Conservation (phyloP, 2,888 invertebrate genomes). For the Neuroscelio doddi region DNA sequence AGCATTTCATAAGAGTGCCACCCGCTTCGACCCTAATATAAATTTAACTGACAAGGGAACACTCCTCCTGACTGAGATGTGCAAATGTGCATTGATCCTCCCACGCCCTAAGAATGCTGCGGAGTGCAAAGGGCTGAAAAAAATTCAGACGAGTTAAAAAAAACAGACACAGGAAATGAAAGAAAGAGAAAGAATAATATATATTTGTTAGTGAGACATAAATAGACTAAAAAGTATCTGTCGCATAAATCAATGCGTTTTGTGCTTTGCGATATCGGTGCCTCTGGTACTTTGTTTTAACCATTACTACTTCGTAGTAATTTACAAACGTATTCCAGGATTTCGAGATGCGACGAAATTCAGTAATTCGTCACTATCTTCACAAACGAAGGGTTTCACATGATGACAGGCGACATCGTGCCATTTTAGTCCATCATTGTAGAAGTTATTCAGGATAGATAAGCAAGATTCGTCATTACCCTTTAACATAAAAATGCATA, state of each 20-base stretch:
- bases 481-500: slow-evolving; percentile 66
- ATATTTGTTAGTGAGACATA: slow-evolving; percentile 46
- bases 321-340: slow-evolving; percentile 86
- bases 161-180: no score
- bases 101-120: no score
- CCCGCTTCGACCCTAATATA: no score
- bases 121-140: no score
- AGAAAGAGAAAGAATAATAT: no score
- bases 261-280: slow-evolving; percentile 45
- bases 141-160: no score
- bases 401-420: slow-evolving; percentile 93
- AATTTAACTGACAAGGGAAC: no score
- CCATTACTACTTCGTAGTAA: slow-evolving; percentile 1
- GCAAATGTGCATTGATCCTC: no score
- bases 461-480: slow-evolving; percentile 93
- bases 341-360: slow-evolving; percentile 93
- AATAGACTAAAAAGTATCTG: slow-evolving; percentile 46
- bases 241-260: slow-evolving; percentile 35
- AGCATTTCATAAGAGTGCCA: no score
- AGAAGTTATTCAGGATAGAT: slow-evolving; percentile 92
- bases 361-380: slow-evolving; percentile 91
- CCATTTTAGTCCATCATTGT: slow-evolving; percentile 93
- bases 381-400: slow-evolving; percentile 90
- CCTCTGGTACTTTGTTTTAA: slow-evolving; percentile 25
- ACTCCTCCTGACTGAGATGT: no score